A percentile compares a stretch with the other conserved stretches of the same genome.
phyloP scores from a whole-genome alignment of 2,113 vertebrate species.

The Barnardius zonarius region DNA sequence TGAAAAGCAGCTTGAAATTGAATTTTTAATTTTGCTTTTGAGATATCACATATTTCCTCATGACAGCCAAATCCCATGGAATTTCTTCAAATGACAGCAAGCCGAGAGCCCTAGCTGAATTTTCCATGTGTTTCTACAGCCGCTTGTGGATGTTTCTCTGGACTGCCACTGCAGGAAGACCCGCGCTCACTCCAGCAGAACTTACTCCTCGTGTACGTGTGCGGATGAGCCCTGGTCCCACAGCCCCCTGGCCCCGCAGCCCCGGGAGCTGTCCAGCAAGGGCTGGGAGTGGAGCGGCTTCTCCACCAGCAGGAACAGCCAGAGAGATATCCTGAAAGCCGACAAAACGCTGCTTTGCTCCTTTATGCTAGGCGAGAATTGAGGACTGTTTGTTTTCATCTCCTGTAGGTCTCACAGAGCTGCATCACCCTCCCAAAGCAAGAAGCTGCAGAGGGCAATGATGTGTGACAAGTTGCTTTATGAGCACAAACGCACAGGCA shows the following conservation, averaged over 20 bases:
- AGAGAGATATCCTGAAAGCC: fast-evolving
- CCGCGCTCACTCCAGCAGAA: fast-evolving
- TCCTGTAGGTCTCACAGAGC: background rate
- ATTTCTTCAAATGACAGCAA: fast-evolving
- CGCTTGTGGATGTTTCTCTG: fast-evolving
- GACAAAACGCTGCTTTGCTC: fast-evolving
- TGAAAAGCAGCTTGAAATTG: background rate
- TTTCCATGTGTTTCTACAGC: fast-evolving
- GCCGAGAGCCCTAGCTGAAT: fast-evolving
- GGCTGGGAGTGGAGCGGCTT: background rate
- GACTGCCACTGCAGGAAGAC: fast-evolving
- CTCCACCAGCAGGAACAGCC: background rate
- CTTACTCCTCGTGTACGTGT: fast-evolving
- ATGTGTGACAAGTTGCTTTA: background rate
- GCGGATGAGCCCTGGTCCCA: background rate
- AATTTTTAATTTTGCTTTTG: background rate
- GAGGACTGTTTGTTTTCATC: fast-evolving
- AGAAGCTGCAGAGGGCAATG: fast-evolving
- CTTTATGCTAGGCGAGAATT: fast-evolving
- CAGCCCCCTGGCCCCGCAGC: background rate
- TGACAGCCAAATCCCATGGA: fast-evolving
- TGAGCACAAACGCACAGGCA: fast-evolving
- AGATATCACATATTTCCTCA: fast-evolving
- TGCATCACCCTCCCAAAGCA: fast-evolving
- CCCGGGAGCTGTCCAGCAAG: constrained; percentile 50